These are phyloP conservation scores for Mythimna lalbum DNA, from an alignment of 2,888 invertebrate species.

Conservation along the genomic window DNA sequence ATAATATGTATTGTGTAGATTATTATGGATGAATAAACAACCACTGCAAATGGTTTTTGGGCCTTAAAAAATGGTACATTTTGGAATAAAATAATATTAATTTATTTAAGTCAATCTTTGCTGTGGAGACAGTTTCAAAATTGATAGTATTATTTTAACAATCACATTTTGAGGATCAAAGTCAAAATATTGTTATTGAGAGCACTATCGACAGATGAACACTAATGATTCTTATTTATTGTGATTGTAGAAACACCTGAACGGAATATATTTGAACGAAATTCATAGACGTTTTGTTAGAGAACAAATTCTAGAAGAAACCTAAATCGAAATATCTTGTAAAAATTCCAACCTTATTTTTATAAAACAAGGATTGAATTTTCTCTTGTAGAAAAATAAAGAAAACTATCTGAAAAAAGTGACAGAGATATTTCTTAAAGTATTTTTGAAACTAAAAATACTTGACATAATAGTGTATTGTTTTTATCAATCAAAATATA, in stretches of 20 bases:
- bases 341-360: conserved; percentile 27
- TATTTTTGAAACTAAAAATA: neutral
- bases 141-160: neutral
- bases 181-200: neutral
- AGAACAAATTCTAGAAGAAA: conserved; percentile 3
- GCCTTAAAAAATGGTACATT: too few relatives aligned
- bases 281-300: conserved; percentile 1
- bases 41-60: too few relatives aligned
- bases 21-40: too few relatives aligned
- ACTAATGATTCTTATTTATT: conserved; percentile 6
- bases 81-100: too few relatives aligned
- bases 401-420: neutral
- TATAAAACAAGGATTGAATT: neutral
- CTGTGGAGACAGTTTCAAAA: too few relatives aligned
- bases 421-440: conserved; percentile 11
- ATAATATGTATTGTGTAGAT: too few relatives aligned
- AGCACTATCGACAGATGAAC: neutral
- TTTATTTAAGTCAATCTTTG: too few relatives aligned
- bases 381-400: neutral
- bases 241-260: neutral
- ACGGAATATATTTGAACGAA: neutral
- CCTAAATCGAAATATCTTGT: conserved; percentile 17
- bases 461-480: neutral
- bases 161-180: neutral
- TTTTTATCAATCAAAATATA: too few relatives aligned